These are phyloP conservation scores for Kryptolebias marmoratus DNA, from an alignment of 2,113 vertebrate genomes.

Conservation along the genomic window DNA sequence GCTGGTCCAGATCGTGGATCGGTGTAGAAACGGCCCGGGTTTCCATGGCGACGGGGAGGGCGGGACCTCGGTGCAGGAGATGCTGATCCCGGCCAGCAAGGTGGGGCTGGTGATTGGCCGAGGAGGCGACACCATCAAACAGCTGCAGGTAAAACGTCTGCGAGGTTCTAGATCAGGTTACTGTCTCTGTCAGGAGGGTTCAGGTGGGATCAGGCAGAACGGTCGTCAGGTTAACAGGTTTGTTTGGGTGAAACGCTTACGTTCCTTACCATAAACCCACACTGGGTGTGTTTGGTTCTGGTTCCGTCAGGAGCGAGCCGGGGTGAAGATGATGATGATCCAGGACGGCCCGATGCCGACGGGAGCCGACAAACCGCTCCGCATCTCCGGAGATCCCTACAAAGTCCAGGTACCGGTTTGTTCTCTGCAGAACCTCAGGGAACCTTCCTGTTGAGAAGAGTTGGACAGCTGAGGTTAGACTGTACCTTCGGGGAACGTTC, in stretches of 20 bases:
- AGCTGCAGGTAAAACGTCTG: slow-evolving; percentile 85
- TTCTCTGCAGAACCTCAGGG: no score
- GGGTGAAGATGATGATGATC: slow-evolving; percentile 98
- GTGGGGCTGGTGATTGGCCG: slow-evolving; percentile 96
- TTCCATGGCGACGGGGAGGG: slow-evolving; percentile 90
- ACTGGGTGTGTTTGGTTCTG: background rate
- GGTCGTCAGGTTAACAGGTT: no score
- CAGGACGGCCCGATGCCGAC: slow-evolving; percentile 93
- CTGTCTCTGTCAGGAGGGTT: no score
- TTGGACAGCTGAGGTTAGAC: no score
- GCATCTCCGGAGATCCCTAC: slow-evolving; percentile 92
- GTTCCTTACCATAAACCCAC: background rate
- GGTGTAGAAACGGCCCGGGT: slow-evolving; percentile 91
- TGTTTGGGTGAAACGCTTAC: background rate
- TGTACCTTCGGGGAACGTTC: no score
- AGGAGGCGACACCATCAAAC: slow-evolving; percentile 96
- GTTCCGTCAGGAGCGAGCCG: slow-evolving; percentile 87
- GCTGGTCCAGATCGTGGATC: slow-evolving; percentile 93
- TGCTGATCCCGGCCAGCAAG: slow-evolving; percentile 94
- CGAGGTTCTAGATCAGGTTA: no score
- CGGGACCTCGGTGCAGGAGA: slow-evolving; percentile 89
- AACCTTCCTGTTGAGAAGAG: no score
- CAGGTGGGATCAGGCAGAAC: no score
- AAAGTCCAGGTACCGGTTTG: slow-evolving; percentile 72
- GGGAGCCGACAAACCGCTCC: slow-evolving; percentile 93